Evolutionary conservation across 1,140 invertebrate genomes (phyloP).

Genomic region (Diorhabda sublineata): DNA sequence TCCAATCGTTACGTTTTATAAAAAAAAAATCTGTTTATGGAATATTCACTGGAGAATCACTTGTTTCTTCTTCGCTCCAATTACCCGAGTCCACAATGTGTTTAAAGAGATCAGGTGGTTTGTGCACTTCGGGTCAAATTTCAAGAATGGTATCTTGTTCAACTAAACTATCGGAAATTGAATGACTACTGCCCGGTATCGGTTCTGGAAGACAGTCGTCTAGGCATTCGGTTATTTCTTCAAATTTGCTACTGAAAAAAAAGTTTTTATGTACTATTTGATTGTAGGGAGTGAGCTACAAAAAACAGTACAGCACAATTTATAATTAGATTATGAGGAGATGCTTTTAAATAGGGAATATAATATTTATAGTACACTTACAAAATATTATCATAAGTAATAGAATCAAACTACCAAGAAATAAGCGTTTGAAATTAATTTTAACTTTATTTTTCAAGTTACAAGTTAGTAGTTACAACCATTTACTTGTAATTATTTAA

Average conservation of each 20-base stretch:
- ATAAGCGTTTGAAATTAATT: too few relatives aligned
- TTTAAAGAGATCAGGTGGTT: slow-evolving; percentile 38
- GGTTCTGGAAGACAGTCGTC: slow-evolving; percentile 43
- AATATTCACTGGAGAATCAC: slow-evolving; percentile 4
- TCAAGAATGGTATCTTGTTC: slow-evolving; percentile 41
- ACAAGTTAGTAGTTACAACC: too few relatives aligned
- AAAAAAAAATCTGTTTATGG: neutral
- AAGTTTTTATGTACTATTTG: neutral
- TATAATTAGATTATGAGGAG: too few relatives aligned
- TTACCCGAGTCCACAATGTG: slow-evolving; percentile 41
- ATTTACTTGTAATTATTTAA: too few relatives aligned
- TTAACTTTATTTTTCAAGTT: too few relatives aligned
- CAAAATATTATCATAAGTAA: too few relatives aligned
- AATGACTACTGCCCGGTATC: slow-evolving; percentile 43
- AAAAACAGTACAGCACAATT: too few relatives aligned
- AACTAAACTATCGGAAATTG: slow-evolving; percentile 40
- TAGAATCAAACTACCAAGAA: too few relatives aligned
- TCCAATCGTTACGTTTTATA: too few relatives aligned
- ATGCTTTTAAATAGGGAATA: too few relatives aligned
- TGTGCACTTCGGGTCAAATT: slow-evolving; percentile 43
- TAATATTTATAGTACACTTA: too few relatives aligned
- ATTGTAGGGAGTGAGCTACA: too few relatives aligned
- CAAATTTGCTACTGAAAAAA: slow-evolving; percentile 41
- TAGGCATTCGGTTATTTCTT: slow-evolving; percentile 44
- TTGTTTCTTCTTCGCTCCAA: slow-evolving; percentile 36